Evolutionary conservation across 2,797 vertebrate species (phyloP).

Genomic region (Vultur gryphus): DNA sequence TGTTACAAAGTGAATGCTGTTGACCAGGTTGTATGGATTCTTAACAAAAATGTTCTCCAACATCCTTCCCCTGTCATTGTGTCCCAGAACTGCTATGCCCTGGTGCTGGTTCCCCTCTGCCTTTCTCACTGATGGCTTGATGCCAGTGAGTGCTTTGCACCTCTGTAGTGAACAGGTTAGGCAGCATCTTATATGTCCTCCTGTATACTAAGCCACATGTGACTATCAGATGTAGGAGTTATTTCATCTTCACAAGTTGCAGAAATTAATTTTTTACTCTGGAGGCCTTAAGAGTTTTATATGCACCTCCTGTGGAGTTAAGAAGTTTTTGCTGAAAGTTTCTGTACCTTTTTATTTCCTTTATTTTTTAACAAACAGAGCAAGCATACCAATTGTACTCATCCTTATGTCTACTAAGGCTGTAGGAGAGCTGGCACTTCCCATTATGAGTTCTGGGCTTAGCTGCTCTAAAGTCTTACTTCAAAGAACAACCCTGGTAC

Average conservation of each 20-base stretch:
- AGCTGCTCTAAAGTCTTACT: neutral
- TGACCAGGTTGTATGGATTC: neutral
- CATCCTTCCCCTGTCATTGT: fast-evolving
- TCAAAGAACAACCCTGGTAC: neutral
- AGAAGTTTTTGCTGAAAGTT: neutral
- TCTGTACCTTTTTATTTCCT: neutral
- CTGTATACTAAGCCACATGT: neutral
- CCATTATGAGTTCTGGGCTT: neutral
- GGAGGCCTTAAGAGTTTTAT: neutral
- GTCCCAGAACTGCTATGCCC: neutral
- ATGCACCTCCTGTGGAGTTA: neutral
- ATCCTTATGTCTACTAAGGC: neutral
- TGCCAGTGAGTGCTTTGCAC: neutral
- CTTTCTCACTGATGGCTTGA: neutral
- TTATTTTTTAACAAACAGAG: neutral
- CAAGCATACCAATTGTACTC: neutral
- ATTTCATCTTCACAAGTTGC: neutral
- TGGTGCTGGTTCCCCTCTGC: neutral
- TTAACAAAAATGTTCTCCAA: neutral
- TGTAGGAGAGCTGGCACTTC: neutral
- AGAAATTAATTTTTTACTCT: neutral
- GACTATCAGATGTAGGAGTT: neutral
- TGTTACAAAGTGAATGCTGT: neutral
- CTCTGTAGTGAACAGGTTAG: neutral
- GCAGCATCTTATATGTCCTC: neutral